These are phyloP conservation scores for Gymnothorax javanicus DNA, from an alignment of 2,797 vertebrate species.

Conservation along the genomic window DNA sequence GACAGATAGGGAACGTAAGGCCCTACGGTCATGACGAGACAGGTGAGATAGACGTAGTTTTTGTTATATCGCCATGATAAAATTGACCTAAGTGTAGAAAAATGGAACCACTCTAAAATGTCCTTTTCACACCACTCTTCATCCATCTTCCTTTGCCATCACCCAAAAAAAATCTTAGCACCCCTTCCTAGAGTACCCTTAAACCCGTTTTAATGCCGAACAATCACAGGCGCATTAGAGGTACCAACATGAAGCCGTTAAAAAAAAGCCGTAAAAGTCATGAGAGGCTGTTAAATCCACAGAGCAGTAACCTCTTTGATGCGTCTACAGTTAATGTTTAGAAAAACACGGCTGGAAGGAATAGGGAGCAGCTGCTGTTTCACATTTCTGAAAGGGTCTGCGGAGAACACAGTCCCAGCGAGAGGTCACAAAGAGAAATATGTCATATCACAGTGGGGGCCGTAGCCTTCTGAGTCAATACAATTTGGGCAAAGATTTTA, in stretches of 20 bases:
- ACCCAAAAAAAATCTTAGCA: neutral
- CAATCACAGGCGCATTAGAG: slow-evolving; percentile 30
- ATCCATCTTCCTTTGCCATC: neutral
- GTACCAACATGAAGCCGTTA: slow-evolving; percentile 45
- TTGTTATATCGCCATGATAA: neutral
- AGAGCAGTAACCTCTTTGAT: slow-evolving; percentile 48
- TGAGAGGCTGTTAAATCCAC: slow-evolving; percentile 51
- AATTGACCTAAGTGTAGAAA: neutral
- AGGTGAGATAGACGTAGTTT: neutral
- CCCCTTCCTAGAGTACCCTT: neutral
- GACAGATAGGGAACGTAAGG: neutral
- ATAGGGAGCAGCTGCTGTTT: slow-evolving; percentile 6
- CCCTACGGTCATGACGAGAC: neutral
- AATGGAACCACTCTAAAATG: neutral
- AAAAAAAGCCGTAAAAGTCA: slow-evolving; percentile 51
- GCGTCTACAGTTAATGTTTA: slow-evolving; percentile 29
- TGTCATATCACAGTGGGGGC: neutral
- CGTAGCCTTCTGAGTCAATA: neutral
- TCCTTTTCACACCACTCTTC: neutral
- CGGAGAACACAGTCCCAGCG: neutral
- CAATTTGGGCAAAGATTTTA: neutral
- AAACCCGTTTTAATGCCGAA: slow-evolving; percentile 23
- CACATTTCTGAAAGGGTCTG: neutral
- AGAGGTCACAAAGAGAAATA: neutral
- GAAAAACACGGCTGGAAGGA: neutral